Evolutionary conservation across 2,797 vertebrate species (phyloP).

Genomic region (Anguilla marmorata): DNA sequence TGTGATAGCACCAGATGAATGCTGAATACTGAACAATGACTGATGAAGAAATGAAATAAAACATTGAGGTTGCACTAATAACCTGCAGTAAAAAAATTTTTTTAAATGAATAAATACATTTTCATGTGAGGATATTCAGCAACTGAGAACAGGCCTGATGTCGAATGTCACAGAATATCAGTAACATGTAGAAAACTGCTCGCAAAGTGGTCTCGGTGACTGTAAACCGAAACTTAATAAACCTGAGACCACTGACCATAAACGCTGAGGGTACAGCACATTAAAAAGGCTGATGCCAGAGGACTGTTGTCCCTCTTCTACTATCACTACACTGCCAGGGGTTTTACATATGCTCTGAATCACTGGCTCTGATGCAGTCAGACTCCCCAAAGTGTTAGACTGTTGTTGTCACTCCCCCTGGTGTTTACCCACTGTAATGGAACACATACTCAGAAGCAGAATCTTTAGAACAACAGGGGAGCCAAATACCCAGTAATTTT

Average conservation of each 20-base stretch:
- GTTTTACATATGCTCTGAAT: neutral
- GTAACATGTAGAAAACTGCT: neutral
- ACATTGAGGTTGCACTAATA: neutral
- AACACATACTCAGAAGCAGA: neutral
- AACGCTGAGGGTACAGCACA: neutral
- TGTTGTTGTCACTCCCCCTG: slow-evolving; percentile 7
- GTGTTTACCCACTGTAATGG: slow-evolving; percentile 19
- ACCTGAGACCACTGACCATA: neutral
- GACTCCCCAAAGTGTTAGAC: neutral
- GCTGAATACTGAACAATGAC: neutral
- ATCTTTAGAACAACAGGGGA: slow-evolving; percentile 5
- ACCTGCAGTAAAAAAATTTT: neutral
- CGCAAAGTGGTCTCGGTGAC: neutral
- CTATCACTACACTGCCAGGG: neutral
- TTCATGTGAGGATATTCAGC: neutral
- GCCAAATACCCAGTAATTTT: slow-evolving; percentile 5
- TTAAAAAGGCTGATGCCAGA: neutral
- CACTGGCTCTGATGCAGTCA: neutral
- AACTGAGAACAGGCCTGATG: neutral
- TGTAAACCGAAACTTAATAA: neutral
- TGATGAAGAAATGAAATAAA: neutral
- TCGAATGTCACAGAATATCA: neutral
- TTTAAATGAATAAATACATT: neutral
- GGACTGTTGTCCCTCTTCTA: neutral
- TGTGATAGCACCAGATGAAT: neutral